A percentile compares a stretch with the other conserved stretches of the same genome.
Evolutionary conservation across 2,888 invertebrate genomes (phyloP).

Genomic region (Epinotia ramella): DNA sequence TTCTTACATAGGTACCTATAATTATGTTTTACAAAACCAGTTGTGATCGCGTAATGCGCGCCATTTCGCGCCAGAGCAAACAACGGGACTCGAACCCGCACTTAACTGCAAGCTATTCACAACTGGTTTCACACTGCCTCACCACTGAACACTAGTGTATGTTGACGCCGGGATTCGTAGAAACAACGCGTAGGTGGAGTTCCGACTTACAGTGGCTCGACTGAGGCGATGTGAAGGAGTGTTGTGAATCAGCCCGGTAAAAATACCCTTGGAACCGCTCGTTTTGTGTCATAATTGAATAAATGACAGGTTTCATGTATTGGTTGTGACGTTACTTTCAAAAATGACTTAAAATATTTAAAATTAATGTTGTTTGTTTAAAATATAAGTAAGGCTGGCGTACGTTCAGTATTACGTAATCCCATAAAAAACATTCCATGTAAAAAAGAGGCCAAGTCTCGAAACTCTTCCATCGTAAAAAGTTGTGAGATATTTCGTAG

Average conservation of each 20-base stretch:
- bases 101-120: slow-evolving; percentile 5
- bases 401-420: background rate
- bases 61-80: slow-evolving; percentile 50
- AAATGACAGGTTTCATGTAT: slow-evolving; percentile 26
- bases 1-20: slow-evolving; percentile 3
- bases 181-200: background rate
- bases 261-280: slow-evolving; percentile 29
- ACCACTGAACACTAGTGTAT: background rate
- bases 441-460: no score
- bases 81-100: slow-evolving; percentile 44
- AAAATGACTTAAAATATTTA: slow-evolving; percentile 22
- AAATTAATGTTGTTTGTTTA: slow-evolving; percentile 17
- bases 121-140: background rate
- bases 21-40: slow-evolving; percentile 20
- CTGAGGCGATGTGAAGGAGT: background rate
- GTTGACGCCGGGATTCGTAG: background rate
- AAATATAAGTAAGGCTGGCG: background rate
- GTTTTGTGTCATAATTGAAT: slow-evolving; percentile 41
- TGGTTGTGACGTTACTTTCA: slow-evolving; percentile 30
- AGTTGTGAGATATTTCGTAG: no score
- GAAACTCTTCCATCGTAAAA: no score
- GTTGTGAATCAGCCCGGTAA: slow-evolving; percentile 8
- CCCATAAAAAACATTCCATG: no score
- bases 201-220: background rate
- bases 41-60: slow-evolving; percentile 47